A percentile compares a stretch with the other conserved stretches of the same genome.
Evolutionary conservation across 1,140 invertebrate species (phyloP).

Genomic region (Cotesia glomerata): DNA sequence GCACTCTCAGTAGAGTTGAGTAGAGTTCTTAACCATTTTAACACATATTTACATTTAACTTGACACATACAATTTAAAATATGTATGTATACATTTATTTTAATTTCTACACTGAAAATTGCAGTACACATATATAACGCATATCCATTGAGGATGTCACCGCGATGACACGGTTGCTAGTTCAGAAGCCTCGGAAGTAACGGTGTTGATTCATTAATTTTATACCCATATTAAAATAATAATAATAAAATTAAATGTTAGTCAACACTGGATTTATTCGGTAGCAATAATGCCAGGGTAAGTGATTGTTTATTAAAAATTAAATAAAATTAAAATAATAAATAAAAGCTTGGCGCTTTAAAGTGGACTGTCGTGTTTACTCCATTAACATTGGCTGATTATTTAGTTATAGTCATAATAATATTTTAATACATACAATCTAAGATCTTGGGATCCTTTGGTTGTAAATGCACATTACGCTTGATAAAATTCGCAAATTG

Average conservation of each 20-base stretch:
- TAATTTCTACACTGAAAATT: neutral
- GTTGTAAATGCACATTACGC: neutral
- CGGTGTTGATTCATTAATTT: conserved; percentile 32
- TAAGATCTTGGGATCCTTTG: conserved; percentile 9
- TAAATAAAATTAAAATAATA: neutral
- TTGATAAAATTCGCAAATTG: neutral
- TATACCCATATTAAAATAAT: conserved; percentile 20
- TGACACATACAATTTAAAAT: too few species aligned
- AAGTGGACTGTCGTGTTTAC: neutral
- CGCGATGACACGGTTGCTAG: conserved; percentile 32
- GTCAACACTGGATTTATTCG: conserved; percentile 25
- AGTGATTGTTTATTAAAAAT: conserved; percentile 18
- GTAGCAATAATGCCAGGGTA: conserved; percentile 46
- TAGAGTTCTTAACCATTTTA: too few species aligned
- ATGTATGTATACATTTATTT: neutral
- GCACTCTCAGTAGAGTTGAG: too few species aligned
- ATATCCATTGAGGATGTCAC: conserved; percentile 42
- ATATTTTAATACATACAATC: too few species aligned
- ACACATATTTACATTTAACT: too few species aligned
- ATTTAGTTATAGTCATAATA: too few species aligned
- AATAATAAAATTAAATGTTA: conserved; percentile 14
- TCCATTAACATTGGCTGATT: neutral
- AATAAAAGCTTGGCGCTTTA: neutral
- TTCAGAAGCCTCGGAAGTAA: conserved; percentile 41
- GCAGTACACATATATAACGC: conserved; percentile 6